These are phyloP conservation scores for Turritopsis rubra DNA, from an alignment of 30 jellyfish, hydroid and myxozoan genomes.

Conservation along the genomic window DNA sequence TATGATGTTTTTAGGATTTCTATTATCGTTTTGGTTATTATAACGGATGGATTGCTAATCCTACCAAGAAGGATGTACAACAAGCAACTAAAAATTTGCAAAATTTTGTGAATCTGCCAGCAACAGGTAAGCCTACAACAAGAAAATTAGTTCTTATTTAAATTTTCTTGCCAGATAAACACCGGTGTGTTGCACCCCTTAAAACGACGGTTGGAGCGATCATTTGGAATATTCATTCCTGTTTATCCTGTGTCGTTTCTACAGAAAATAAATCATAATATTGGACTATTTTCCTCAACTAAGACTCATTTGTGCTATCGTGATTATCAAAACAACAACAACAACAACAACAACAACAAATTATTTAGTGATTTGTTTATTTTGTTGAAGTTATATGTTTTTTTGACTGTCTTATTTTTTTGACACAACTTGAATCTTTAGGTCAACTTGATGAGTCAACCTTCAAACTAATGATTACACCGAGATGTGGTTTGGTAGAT, in stretches of 20 bases:
- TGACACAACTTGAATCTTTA: not conserved
- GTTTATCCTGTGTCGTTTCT: too few species aligned
- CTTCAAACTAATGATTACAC: slow-evolving; percentile 17
- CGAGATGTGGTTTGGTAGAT: slow-evolving; percentile 62
- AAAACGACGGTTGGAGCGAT: too few species aligned
- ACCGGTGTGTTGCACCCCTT: not conserved
- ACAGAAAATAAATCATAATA: too few species aligned
- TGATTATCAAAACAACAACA: too few species aligned
- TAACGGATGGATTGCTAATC: not conserved
- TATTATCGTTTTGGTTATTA: not conserved
- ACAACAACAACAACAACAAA: too few species aligned
- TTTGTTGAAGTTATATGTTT: not conserved
- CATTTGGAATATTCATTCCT: too few species aligned
- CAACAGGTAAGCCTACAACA: not conserved
- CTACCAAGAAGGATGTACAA: not conserved
- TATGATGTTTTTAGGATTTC: not conserved
- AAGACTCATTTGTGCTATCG: too few species aligned
- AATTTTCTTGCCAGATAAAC: not conserved
- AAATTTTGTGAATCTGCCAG: not conserved
- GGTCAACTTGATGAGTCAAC: not conserved
- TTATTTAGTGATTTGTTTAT: too few species aligned
- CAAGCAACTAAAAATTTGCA: not conserved
- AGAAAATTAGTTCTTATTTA: not conserved
- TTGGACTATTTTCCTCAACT: too few species aligned
- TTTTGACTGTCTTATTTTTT: too few species aligned